These are phyloP conservation scores for Drosophila miranda DNA, from an alignment of 1,140 invertebrate genomes.

Conservation along the genomic window DNA sequence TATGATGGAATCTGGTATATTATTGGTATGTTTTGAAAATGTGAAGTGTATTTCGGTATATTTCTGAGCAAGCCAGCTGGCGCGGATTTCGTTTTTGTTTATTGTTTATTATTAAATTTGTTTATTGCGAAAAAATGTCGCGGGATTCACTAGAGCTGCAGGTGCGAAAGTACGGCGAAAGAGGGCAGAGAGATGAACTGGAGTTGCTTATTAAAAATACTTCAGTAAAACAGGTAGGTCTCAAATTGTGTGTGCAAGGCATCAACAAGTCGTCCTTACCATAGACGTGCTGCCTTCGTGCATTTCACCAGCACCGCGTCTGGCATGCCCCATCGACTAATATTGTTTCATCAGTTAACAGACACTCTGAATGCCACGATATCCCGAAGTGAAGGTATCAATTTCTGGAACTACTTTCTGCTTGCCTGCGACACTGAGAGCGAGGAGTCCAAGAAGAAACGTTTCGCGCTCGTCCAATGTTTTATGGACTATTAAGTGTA, in stretches of 20 bases:
- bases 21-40: no score
- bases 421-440: slow-evolving; percentile 71
- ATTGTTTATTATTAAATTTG: no score
- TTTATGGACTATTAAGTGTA: no score
- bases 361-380: slow-evolving; percentile 65
- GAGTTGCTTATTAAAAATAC: slow-evolving; percentile 67
- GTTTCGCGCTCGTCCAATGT: slow-evolving; percentile 68
- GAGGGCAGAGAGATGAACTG: slow-evolving; percentile 58
- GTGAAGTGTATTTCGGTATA: no score
- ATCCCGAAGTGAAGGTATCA: slow-evolving; percentile 67
- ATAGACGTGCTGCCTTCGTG: no score
- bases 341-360: slow-evolving; percentile 58
- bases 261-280: no score
- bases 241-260: no score
- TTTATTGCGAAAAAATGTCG: slow-evolving; percentile 13
- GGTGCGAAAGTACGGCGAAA: slow-evolving; percentile 68
- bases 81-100: no score
- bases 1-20: no score
- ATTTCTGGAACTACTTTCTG: slow-evolving; percentile 82
- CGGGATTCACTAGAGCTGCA: slow-evolving; percentile 28
- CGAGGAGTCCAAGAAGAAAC: slow-evolving; percentile 70
- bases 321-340: no score
- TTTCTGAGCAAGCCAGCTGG: no score
- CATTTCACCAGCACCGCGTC: no score
- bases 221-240: slow-evolving; percentile 48